These are phyloP conservation scores for Latrodectus elegans DNA, from an alignment of 2,888 invertebrate species.

Conservation along the genomic window DNA sequence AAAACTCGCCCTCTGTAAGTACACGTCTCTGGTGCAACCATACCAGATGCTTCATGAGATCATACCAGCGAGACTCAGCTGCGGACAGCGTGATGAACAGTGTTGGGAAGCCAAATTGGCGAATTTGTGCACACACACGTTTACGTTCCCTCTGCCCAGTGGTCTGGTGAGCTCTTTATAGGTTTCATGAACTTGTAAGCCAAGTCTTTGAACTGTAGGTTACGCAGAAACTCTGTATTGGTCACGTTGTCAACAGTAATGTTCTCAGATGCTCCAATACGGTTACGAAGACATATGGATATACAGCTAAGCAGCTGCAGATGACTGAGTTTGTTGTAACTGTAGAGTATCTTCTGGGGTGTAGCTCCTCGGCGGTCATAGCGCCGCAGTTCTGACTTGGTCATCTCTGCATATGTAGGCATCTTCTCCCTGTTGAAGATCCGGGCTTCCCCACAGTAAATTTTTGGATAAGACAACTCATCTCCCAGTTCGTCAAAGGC, in stretches of 20 bases:
- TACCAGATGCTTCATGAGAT: conserved; percentile 69
- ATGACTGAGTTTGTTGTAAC: neutral
- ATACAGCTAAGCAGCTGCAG: neutral
- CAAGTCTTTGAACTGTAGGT: neutral
- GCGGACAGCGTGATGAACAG: conserved; percentile 71
- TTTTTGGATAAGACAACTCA: conserved; percentile 21
- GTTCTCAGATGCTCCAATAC: neutral
- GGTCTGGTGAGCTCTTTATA: conserved; percentile 69
- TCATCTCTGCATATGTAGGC: neutral
- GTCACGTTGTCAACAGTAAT: neutral
- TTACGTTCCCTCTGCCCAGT: conserved; percentile 70
- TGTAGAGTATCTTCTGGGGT: neutral
- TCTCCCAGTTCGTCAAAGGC: conserved; percentile 71
- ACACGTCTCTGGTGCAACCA: conserved; percentile 55
- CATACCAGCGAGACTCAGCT: conserved; percentile 71
- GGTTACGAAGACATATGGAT: neutral
- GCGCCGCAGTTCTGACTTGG: conserved; percentile 17
- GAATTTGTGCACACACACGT: conserved; percentile 70
- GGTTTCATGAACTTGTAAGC: conserved; percentile 13
- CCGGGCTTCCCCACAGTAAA: conserved; percentile 22
- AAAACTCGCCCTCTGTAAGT: neutral
- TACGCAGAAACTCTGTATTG: neutral
- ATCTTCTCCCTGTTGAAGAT: neutral
- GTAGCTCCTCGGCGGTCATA: neutral
- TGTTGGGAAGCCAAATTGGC: conserved; percentile 71